Evolutionary conservation across 2,888 invertebrate genomes (phyloP), one percentile per base, ranked within the genome.

Genomic region (Asteroscopus sphinx): DNA sequence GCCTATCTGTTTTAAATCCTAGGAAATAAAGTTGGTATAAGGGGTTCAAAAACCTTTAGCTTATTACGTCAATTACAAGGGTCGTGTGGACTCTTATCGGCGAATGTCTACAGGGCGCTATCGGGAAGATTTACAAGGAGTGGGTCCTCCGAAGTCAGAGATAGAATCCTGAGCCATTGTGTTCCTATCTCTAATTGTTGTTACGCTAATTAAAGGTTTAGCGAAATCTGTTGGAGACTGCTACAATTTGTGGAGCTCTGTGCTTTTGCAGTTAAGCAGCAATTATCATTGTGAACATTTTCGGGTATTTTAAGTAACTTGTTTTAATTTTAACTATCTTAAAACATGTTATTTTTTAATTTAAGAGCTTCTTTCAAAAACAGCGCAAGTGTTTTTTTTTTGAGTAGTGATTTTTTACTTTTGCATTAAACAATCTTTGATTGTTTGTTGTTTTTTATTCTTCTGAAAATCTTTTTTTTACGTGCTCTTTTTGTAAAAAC

Each of bases 41-140:
- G 79, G 75, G 73, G 79, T 80, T 80, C 80, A 81, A 83, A 80
- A 83, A 79, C 81, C 81, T 80, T 79, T 77, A 81, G 77, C 80
- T 83, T 89, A 90, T 88, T 88, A 88, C 87, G 90, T 91, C 92
- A 91, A 92, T 92, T 92, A 92, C 87, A 81, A 71, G 74, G 85
- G 84, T 88, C 90, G 89, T 88, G 89, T 76, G 84, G 80, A 68
- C 74, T 73, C 82, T 88, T 92, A 92, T 92, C 92, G 77, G 56
- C 69, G 68, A 58, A 79, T 86, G 87, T 82, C 87, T 78, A 58
- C 76, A 59, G 79, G 72, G 78, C 72, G 59, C 80, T 91, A 91
- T 92, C 91, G 77, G 67, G 54, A 83, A 90, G 91, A 92, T 92
- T 92, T 91, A 92, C 91, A 86, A 82, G 83, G 76, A 81, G 77